Evolutionary conservation across 2,888 invertebrate genomes (phyloP).

Genomic region (Acronicta psi): DNA sequence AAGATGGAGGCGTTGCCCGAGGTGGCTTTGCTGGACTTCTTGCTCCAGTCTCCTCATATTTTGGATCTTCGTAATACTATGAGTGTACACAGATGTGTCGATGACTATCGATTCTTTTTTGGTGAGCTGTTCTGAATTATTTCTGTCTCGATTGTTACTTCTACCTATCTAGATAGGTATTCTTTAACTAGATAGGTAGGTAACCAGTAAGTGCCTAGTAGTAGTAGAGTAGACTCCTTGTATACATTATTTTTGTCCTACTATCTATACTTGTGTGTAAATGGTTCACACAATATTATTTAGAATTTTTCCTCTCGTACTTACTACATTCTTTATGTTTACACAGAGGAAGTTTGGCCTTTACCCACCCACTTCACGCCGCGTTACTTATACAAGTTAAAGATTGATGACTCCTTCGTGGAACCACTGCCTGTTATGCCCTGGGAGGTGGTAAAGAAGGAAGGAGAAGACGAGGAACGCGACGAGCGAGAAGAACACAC

Average conservation of each 20-base stretch:
- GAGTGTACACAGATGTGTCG: slow-evolving; percentile 77
- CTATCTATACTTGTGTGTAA: too few species aligned
- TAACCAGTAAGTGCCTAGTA: too few species aligned
- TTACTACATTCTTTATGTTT: neutral
- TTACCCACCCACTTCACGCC: slow-evolving; percentile 82
- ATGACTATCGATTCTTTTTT: slow-evolving; percentile 79
- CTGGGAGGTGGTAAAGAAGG: slow-evolving; percentile 79
- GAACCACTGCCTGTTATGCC: slow-evolving; percentile 84
- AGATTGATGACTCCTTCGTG: slow-evolving; percentile 83
- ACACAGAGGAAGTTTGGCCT: slow-evolving; percentile 81
- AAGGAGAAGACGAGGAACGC: slow-evolving; percentile 69
- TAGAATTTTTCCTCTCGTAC: neutral
- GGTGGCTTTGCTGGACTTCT: slow-evolving; percentile 80
- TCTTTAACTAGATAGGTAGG: too few species aligned
- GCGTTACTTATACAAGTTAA: slow-evolving; percentile 78
- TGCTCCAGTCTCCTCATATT: slow-evolving; percentile 78
- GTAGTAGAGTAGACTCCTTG: too few species aligned
- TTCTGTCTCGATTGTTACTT: too few species aligned
- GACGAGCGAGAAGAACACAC: slow-evolving; percentile 66
- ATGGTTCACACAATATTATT: too few species aligned
- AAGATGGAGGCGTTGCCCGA: slow-evolving; percentile 84
- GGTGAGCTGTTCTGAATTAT: slow-evolving; percentile 66
- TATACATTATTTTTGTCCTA: neutral
- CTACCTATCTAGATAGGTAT: too few species aligned
- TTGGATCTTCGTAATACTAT: slow-evolving; percentile 73